Evolutionary conservation across 2,888 invertebrate genomes (phyloP).

Genomic region (Leptura quadrifasciata): DNA sequence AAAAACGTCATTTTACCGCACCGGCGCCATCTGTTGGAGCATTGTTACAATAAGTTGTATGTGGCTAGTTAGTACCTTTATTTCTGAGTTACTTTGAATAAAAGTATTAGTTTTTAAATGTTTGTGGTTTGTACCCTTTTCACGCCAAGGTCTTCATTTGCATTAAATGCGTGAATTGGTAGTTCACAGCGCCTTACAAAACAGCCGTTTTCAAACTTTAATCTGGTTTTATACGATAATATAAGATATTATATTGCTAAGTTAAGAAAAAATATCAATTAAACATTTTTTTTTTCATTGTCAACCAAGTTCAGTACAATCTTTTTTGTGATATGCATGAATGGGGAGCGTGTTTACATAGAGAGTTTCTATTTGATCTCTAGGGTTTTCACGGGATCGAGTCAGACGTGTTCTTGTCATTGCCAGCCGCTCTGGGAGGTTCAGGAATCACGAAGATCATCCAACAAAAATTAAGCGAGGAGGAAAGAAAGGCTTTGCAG

Average conservation of each 20-base stretch:
- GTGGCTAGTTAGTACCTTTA: too few species aligned
- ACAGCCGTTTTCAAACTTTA: too few species aligned
- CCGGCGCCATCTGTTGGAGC: too few species aligned
- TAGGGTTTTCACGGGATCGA: slow-evolving; percentile 89
- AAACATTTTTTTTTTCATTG: neutral
- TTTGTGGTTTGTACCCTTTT: too few species aligned
- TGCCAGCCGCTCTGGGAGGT: slow-evolving; percentile 86
- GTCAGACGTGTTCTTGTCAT: slow-evolving; percentile 89
- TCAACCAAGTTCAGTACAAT: slow-evolving; percentile 23
- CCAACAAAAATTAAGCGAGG: slow-evolving; percentile 81
- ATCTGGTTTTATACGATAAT: neutral
- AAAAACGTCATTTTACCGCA: too few species aligned
- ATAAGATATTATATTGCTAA: too few species aligned
- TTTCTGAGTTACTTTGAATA: too few species aligned
- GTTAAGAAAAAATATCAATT: neutral
- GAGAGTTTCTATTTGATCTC: slow-evolving; percentile 52
- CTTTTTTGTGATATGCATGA: neutral
- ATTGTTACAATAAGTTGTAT: too few species aligned
- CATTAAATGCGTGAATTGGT: too few species aligned
- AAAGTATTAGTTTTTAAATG: too few species aligned
- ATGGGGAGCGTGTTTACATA: slow-evolving; percentile 11
- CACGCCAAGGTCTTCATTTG: too few species aligned
- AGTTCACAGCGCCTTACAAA: too few species aligned
- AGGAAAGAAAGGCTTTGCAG: slow-evolving; percentile 79
- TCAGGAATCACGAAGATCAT: slow-evolving; percentile 84